Base-by-base conservation (phyloP, 2,888 invertebrate species). In the Drosophila differens region DNA sequence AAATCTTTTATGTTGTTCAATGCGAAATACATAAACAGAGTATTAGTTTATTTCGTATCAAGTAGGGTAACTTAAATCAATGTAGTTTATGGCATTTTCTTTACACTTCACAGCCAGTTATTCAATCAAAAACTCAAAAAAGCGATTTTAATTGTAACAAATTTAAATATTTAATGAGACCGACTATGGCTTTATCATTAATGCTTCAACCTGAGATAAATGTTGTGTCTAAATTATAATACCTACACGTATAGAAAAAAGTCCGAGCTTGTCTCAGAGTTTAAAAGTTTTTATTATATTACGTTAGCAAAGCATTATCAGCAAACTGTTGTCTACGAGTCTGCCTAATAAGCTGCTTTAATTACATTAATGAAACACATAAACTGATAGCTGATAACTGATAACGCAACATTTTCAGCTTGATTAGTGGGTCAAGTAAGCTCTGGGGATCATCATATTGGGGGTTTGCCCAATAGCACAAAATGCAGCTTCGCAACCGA, bases 401-500 rank as follows among this genome's bases (percentile, higher is more conserved):
- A 62, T 66, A 62, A 57, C 37, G 39, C 33, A 32, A 32, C 62
- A 58, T 61, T 76, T 71, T 37, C 33, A 52, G 57, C 62, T 66
- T 62, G 80, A 70, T 75, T 79, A 75, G 79, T 70, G 62, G 58
- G 30, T 14, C 19, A 44, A 39, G 55, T 74, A 58, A 79, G 58
- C 79, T 63, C 33, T 32, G 9, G 63, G 65, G 60, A 62, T 62
- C 66, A 77, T 55, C 57, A 53, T n/a, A 49, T 71, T 52, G 60
- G 14, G 53, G 52, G 47, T 60, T 35, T 37, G 33, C 33, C 62
- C 62, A 61, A 72, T 72, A 72, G 58, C 74, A 81, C 65, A 76
- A 86, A 81, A 70, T 69, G 79, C 87, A 83, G 84, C 87, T 67
- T 61, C 64, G 55, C 60, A 70, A 64, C 77, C 85, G 52, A 70